phyloP scores from a whole-genome alignment of 2,888 invertebrate genomes.

The Kryphioiulus occultus region DNA sequence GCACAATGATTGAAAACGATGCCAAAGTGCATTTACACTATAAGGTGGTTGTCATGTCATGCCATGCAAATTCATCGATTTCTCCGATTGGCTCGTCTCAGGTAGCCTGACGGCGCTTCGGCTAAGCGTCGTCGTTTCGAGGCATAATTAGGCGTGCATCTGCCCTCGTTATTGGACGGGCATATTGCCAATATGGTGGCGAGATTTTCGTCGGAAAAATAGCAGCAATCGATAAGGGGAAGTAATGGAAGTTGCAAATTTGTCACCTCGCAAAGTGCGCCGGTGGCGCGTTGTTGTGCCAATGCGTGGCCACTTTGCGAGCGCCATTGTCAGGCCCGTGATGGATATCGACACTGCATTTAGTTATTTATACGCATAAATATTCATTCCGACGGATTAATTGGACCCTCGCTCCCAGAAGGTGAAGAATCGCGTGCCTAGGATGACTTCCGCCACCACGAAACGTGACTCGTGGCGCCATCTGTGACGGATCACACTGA shows the following conservation, averaged over 20 bases:
- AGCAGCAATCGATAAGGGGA: neutral
- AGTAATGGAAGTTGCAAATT: conserved; percentile 32
- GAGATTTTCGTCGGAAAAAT: neutral
- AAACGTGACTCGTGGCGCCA: neutral
- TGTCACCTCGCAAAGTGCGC: conserved; percentile 39
- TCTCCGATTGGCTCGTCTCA: neutral
- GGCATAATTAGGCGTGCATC: conserved; percentile 9
- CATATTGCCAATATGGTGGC: neutral
- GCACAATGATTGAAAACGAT: no score
- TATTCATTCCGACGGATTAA: conserved; percentile 29
- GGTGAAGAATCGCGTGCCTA: conserved; percentile 12
- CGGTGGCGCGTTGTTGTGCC: neutral
- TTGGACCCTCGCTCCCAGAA: conserved; percentile 18
- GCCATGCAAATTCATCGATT: conserved; percentile 7
- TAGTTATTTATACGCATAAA: conserved; percentile 38
- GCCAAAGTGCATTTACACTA: no score
- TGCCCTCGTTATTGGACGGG: neutral
- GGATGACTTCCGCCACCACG: neutral
- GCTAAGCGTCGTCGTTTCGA: neutral
- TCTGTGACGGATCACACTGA: neutral
- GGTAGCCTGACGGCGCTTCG: neutral
- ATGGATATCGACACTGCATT: conserved; percentile 40
- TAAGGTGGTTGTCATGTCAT: no score
- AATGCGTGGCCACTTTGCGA: neutral
- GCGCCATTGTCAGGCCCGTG: conserved; percentile 17